Conservation (phyloP, 2,888 invertebrate species). For the Scaptomyza tumidula region DNA sequence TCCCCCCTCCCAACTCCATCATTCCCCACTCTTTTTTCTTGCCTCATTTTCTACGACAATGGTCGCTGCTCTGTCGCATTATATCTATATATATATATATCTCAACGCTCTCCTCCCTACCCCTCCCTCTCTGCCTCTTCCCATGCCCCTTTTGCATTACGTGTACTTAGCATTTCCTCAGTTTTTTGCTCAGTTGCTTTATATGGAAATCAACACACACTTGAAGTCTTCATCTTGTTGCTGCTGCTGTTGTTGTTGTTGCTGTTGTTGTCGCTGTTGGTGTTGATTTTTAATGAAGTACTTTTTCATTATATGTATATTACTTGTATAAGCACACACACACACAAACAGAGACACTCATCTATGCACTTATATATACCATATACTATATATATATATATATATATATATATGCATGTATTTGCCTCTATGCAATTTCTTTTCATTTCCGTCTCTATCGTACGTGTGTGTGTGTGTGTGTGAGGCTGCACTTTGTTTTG, state of each 20-base stretch:
- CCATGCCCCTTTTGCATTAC: constrained; percentile 34
- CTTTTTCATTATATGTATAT: constrained; percentile 75
- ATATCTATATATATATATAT: constrained; percentile 9
- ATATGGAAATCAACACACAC: constrained; percentile 79
- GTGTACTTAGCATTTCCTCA: constrained; percentile 77
- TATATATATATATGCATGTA: constrained; percentile 5
- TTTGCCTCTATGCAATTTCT: constrained; percentile 61
- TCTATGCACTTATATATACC: constrained; percentile 28
- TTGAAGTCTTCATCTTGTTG: constrained; percentile 48
- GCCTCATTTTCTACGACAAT: constrained; percentile 64
- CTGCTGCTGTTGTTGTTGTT: constrained; percentile 20
- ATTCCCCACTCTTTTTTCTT: constrained; percentile 13
- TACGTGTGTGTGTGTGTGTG: constrained; percentile 29
- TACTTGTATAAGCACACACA: constrained; percentile 50
- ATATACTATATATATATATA: constrained; percentile 7
- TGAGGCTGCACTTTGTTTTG: constrained; percentile 72
- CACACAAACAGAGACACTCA: constrained; percentile 22
- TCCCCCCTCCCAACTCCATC: not conserved
- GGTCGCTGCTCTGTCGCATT: constrained; percentile 47
- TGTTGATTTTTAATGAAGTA: constrained; percentile 80
- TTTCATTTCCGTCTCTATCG: constrained; percentile 67
- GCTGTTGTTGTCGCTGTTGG: constrained; percentile 55
- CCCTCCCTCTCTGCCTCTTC: not conserved
- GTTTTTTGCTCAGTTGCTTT: constrained; percentile 69
- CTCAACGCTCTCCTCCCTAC: constrained; percentile 10